Evolutionary conservation across 2,888 invertebrate genomes (phyloP), one percentile per base, ranked within the genome.

Genomic region (Rhagonycha lutea): DNA sequence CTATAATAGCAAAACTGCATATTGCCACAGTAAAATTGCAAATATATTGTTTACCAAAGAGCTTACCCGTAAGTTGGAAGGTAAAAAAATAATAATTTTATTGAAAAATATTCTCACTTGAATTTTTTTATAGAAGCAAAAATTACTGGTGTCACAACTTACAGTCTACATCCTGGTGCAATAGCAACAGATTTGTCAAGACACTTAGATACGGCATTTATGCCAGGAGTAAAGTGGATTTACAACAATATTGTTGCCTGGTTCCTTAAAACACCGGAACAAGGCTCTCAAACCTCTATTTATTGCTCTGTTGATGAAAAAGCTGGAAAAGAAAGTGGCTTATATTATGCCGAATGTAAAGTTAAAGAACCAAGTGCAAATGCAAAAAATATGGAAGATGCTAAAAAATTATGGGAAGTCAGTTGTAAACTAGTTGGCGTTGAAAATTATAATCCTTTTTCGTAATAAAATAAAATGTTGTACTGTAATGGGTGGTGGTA

Each of bases 1-100:
- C 0, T 96, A 96, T 82, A 91, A 89, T 80, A 87, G 93, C 4
- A 84, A 90, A 7, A 90, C 90, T 72, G 94, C 94, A 0, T 96
- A 96, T 83, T 87, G 88, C 26, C 93, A 93, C 85, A 95, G 95
- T 85, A 96, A 96, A 89, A 86, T 95, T 70, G 94, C 95, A 0
- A 95, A 95, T 84, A 86, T 96, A 62, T 85, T 96, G 63, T 96
- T 96, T 83, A 91, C 94, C 0, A 91, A 88, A 80, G 93, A 94
- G 84, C 87, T 96, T 29, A 90, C 92, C 0, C 89, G 89, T 74
- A 89, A 91, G 84, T 76, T 87, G 11, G 76, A 82, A 79, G 85
- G 86, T 86, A 82, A 73, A 10, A 65, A n/a, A n/a, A n/a, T n/a
- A n/a, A n/a, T n/a, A n/a, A n/a, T n/a, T n/a, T n/a, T n/a, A n/a